Conservation (phyloP, 2,888 invertebrate genomes). For the Patella ulyssiponensis region DNA sequence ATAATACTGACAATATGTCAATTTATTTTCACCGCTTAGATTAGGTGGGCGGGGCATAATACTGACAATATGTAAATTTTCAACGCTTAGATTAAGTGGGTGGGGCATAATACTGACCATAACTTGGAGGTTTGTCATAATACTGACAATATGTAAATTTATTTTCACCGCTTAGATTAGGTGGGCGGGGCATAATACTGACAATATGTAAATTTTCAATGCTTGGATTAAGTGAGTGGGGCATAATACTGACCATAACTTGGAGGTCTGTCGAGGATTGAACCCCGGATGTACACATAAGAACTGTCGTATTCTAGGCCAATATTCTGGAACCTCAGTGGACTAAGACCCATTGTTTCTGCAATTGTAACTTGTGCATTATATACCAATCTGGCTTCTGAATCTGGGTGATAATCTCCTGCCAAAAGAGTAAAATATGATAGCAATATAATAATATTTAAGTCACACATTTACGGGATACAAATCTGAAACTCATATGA, state of each 20-base stretch:
- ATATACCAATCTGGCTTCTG: conserved; percentile 31
- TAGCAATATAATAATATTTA: not conserved
- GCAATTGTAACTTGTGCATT: conserved; percentile 40
- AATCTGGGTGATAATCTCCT: conserved; percentile 44
- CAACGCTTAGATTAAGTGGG: no score
- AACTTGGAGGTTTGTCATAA: conserved; percentile 44
- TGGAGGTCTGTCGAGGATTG: conserved; percentile 48
- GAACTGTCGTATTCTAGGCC: conserved; percentile 46
- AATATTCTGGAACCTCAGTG: conserved; percentile 46
- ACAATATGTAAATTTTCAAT: no score
- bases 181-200: no score
- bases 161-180: no score
- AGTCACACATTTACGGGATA: no score
- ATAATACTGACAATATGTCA: no score
- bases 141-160: no score
- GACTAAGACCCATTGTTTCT: conserved; percentile 44
- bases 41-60: no score
- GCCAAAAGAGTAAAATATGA: not conserved
- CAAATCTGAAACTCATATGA: no score
- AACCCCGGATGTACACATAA: conserved; percentile 47
- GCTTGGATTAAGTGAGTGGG: no score
- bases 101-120: no score
- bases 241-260: conserved; percentile 40
- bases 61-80: not conserved
- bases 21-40: no score